Conservation (phyloP, 2,888 invertebrate species). For the Agonopterix alstromeriana region DNA sequence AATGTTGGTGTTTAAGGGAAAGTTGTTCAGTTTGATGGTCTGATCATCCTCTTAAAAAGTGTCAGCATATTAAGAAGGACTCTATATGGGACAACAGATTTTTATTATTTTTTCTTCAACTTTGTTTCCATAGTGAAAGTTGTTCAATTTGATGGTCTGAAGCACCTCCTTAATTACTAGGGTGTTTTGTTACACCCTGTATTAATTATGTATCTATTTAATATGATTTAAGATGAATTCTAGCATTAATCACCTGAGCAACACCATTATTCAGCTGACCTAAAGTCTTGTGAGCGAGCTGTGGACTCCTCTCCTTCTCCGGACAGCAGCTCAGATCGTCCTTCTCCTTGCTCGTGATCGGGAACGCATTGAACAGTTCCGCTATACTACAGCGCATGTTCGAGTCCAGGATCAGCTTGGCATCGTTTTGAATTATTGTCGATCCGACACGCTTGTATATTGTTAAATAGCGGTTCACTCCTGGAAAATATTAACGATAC, state of each 20-base stretch:
- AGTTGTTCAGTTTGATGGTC: too few relatives aligned
- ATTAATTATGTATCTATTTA: too few relatives aligned
- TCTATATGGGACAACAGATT: too few relatives aligned
- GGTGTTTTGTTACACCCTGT: too few relatives aligned
- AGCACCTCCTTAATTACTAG: too few relatives aligned
- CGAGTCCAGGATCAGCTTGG: constrained; percentile 79
- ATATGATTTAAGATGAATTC: not conserved
- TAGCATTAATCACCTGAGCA: constrained; percentile 65
- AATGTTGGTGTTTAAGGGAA: too few relatives aligned
- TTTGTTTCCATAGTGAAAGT: too few relatives aligned
- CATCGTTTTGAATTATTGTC: constrained; percentile 81
- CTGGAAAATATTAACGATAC: constrained; percentile 38
- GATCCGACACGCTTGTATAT: constrained; percentile 83
- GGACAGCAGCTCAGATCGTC: constrained; percentile 82
- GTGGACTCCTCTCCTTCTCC: constrained; percentile 79
- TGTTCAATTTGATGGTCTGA: too few relatives aligned
- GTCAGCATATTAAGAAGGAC: too few relatives aligned
- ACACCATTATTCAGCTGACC: constrained; percentile 82
- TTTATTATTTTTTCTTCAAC: too few relatives aligned
- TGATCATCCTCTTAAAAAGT: too few relatives aligned
- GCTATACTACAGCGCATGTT: constrained; percentile 79
- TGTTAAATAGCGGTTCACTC: constrained; percentile 80
- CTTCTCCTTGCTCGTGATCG: constrained; percentile 81
- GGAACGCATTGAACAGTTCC: constrained; percentile 79
- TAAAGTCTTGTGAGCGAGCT: constrained; percentile 74